Conservation (phyloP, 2,797 vertebrate species). For the Microctenopoma steveboyesi region DNA sequence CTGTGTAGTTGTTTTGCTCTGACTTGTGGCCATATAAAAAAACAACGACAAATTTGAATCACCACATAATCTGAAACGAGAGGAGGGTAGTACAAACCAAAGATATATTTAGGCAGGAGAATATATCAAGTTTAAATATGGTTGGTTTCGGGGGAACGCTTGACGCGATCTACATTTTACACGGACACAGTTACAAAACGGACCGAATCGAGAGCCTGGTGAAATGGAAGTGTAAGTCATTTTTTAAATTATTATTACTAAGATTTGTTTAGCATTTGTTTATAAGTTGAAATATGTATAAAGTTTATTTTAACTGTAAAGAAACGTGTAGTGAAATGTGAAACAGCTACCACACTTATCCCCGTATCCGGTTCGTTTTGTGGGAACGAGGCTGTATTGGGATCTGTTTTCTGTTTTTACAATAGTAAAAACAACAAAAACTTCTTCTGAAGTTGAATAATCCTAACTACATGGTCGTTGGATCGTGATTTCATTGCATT, state of each 20-base stretch:
- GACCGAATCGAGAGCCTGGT: not conserved
- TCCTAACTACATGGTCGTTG: too few species aligned
- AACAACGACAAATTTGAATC: not conserved
- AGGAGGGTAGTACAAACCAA: slow-evolving; percentile 7
- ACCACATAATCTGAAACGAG: not conserved
- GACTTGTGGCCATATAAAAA: not conserved
- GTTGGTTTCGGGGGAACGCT: slow-evolving; percentile 28
- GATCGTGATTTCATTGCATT: too few species aligned
- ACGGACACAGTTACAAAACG: slow-evolving; percentile 33
- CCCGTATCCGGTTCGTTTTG: slow-evolving; percentile 2
- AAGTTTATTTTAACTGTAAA: not conserved
- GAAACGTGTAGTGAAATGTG: not conserved
- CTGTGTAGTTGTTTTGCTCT: too few species aligned
- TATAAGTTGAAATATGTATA: rapidly evolving
- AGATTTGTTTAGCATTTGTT: not conserved
- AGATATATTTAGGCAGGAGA: not conserved
- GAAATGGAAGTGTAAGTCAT: slow-evolving; percentile 82
- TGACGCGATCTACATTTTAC: not conserved
- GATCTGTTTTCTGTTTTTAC: not conserved
- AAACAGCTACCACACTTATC: not conserved
- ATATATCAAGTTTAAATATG: too few species aligned
- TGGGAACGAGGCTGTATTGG: not conserved
- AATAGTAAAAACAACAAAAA: not conserved
- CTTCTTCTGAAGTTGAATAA: too few species aligned
- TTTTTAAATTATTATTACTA: too few species aligned